phyloP scores from a whole-genome alignment of 2,888 invertebrate species.

The Agrotis puta region DNA sequence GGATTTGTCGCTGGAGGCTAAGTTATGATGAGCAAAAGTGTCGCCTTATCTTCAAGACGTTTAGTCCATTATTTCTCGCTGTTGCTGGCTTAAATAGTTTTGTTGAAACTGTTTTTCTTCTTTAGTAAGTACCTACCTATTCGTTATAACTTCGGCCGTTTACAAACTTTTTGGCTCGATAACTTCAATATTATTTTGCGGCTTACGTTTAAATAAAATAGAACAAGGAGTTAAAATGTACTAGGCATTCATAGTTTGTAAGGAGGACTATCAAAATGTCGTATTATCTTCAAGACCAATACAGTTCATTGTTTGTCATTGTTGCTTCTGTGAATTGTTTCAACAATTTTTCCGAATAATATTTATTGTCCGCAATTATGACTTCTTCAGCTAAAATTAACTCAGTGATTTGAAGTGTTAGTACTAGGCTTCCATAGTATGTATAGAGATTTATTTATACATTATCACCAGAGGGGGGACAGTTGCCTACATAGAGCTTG shows the following conservation, averaged over 20 bases:
- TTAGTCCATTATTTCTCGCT: conserved; percentile 26
- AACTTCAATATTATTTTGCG: neutral
- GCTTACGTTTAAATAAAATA: neutral
- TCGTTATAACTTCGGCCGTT: neutral
- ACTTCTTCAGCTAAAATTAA: neutral
- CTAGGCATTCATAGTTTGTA: conserved; percentile 6
- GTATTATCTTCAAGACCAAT: neutral
- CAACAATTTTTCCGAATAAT: neutral
- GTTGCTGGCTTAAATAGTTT: conserved; percentile 1
- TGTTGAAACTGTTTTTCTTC: neutral
- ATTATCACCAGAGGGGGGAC: too few relatives aligned
- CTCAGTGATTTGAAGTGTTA: neutral
- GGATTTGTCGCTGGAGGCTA: conserved; percentile 61
- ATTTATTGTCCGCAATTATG: too few relatives aligned
- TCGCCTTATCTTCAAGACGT: conserved; percentile 30
- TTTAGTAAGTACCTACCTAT: neutral
- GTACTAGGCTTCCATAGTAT: conserved; percentile 14
- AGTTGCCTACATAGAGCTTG: too few relatives aligned
- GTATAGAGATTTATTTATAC: conserved; percentile 8
- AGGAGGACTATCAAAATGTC: neutral
- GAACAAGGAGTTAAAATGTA: neutral
- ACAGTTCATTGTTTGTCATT: neutral
- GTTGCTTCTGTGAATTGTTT: neutral
- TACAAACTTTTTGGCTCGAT: neutral
- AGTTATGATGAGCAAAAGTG: conserved; percentile 46